Evolutionary conservation across 2,113 vertebrate species (phyloP).

Genomic region (Mormyrus iriodes): DNA sequence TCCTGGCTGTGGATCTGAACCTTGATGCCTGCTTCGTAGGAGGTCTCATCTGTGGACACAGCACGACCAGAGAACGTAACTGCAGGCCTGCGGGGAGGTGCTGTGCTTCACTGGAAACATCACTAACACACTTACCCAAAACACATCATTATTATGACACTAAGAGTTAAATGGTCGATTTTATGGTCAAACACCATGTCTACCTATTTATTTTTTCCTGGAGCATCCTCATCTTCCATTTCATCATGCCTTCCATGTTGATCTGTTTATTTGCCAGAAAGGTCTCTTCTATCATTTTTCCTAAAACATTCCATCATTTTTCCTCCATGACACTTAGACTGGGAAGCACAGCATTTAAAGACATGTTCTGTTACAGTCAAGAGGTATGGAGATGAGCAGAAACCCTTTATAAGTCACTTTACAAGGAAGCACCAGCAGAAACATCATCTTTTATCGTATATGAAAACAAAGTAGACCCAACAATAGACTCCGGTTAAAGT

Average conservation of each 20-base stretch:
- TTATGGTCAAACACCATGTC: neutral
- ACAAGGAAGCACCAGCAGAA: neutral
- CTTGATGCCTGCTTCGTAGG: constrained; percentile 74
- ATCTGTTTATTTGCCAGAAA: neutral
- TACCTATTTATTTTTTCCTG: neutral
- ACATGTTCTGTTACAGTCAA: neutral
- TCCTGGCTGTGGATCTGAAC: constrained; percentile 75
- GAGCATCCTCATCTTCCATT: neutral
- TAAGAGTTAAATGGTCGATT: neutral
- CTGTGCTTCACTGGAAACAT: neutral
- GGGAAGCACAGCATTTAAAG: neutral
- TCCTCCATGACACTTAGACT: neutral
- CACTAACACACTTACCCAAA: neutral
- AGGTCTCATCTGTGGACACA: constrained; percentile 79
- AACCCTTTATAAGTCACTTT: neutral
- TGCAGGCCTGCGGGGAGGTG: neutral
- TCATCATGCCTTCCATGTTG: neutral
- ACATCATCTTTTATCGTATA: neutral
- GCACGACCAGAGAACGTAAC: constrained; percentile 44
- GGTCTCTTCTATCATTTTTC: neutral
- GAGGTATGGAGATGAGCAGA: neutral
- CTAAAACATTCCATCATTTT: too few species aligned
- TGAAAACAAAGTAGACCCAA: neutral
- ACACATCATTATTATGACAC: neutral
- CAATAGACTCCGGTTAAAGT: neutral